Evolutionary conservation across 1,140 invertebrate species (phyloP), one percentile per base, ranked within the genome.

Genomic region (Piezodorus guildinii): DNA sequence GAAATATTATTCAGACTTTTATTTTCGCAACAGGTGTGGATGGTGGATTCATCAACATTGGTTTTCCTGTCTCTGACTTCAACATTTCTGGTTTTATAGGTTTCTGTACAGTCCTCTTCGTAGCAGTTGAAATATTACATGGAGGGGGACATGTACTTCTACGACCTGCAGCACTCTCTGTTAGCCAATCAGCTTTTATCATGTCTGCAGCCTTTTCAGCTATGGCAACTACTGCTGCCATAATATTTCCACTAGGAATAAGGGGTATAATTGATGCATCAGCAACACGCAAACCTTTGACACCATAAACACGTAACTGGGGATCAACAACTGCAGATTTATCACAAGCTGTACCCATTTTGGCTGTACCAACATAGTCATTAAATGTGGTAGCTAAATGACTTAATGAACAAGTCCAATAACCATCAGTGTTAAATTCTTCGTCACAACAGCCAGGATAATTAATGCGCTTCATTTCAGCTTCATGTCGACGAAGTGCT

Each of bases 241-340:
- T 86, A 1, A 87, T 88, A 71, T 91, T 90, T 8, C 87, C 87
- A 1, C 82, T 84, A 6, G 62, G 62, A 52, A 62, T 62, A 9
- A 43, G 1, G 2, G 89, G 89, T 83, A 91, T 90, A 12, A 91
- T 81, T 64, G 85, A 88, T 23, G 85, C 86, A 75, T 92, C 88
- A 1, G 85, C 80, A 0, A 92, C 86, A 67, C 89, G 77, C 10
- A 91, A 68, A 17, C 81, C 80, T 19, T 73, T 70, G 0, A 87
- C 74, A 0, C 85, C 83, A 69, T 82, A 77, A 1, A 91, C 85
- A 39, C 78, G 76, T 0, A 94, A 74, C 44, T 82, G 70, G 0
- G 82, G 74, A 73, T 90, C 83, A 0, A 87, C 81, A 3, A 88
- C 84, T 45, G 87, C 76, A 23, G 75, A 72, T 51, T 75, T 65